Conservation (phyloP, 2,113 vertebrate species). For the human region GRCh38 chr17:29309001-29309500, state of each 20-base stretch:
- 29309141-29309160: background rate
- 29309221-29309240: background rate
- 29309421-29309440: background rate
- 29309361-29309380: slow-evolving; percentile 11
- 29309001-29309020: background rate
- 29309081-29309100: slow-evolving; percentile 17
- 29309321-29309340: background rate
- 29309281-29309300: slow-evolving; percentile 18
- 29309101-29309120: background rate
- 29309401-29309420: slow-evolving; percentile 42
- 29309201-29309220: slow-evolving; percentile 1
- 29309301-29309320: background rate
- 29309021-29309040: background rate
- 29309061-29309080: background rate
- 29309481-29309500: background rate
- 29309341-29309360: background rate
- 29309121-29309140: background rate
- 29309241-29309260: background rate
- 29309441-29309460: background rate
- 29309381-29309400: slow-evolving; percentile 8
- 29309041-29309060: background rate
- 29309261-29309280: background rate
- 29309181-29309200: background rate
- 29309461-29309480: background rate
- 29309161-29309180: background rate